phyloP scores from a whole-genome alignment of 2,797 vertebrate species.

The Acrocephalus scirpaceus region DNA sequence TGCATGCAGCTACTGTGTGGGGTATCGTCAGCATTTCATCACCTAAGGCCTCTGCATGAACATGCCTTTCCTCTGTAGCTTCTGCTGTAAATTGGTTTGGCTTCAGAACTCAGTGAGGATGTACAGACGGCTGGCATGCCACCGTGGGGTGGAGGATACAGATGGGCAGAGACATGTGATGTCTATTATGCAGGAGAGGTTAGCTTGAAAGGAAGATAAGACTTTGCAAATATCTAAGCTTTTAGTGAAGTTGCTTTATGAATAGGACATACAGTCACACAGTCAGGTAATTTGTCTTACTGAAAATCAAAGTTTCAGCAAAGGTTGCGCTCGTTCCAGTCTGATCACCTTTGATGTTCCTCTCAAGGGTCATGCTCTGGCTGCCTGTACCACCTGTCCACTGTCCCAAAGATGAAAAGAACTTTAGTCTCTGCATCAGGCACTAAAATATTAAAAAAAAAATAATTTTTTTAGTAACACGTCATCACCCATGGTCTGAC shows the following conservation, averaged over 20 bases:
- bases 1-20: neutral
- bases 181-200: neutral
- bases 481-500: neutral
- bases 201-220: neutral
- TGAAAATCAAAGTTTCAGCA: neutral
- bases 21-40: neutral
- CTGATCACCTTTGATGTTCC: neutral
- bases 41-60: rapidly evolving
- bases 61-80: neutral
- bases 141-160: neutral
- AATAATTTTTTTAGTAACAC: neutral
- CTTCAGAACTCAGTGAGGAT: neutral
- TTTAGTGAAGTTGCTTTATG: neutral
- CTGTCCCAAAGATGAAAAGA: neutral
- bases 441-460: neutral
- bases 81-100: neutral
- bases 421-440: neutral
- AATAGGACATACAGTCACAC: neutral
- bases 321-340: neutral
- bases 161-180: neutral
- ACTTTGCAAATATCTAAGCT: neutral
- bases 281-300: neutral
- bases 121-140: neutral
- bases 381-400: neutral
- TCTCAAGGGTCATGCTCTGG: no score